phyloP scores from a whole-genome alignment of 2,797 vertebrate species.

The Sebastiscus tertius region DNA sequence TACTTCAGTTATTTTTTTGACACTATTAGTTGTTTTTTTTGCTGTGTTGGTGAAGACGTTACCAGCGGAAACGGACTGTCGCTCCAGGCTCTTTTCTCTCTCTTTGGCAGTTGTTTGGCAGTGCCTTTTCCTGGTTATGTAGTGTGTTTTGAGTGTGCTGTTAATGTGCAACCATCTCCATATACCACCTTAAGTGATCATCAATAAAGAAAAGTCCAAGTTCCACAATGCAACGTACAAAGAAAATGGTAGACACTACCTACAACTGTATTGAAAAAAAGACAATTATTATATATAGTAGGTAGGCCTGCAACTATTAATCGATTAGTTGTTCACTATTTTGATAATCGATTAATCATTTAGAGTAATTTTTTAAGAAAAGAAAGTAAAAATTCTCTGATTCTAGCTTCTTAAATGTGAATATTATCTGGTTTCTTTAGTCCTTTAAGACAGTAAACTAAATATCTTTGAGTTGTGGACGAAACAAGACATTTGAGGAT shows the following conservation, averaged over 20 bases:
- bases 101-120: no score
- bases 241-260: neutral
- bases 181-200: neutral
- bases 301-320: neutral
- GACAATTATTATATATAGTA: neutral
- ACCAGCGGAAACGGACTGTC: no score
- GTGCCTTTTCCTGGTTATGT: neutral
- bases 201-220: neutral
- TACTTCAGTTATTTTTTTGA: no score
- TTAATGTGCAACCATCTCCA: neutral
- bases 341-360: neutral
- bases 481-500: no score
- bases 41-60: no score
- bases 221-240: neutral
- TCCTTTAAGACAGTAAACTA: no score
- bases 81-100: no score
- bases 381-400: no score
- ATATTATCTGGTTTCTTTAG: no score
- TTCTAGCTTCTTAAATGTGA: no score
- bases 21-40: no score
- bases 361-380: neutral
- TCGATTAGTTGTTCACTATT: neutral
- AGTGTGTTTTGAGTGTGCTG: neutral
- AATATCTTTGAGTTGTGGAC: no score
- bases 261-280: neutral